Base-by-base conservation (phyloP, 2,113 vertebrate species). In the Corythoichthys haematopterus region DNA sequence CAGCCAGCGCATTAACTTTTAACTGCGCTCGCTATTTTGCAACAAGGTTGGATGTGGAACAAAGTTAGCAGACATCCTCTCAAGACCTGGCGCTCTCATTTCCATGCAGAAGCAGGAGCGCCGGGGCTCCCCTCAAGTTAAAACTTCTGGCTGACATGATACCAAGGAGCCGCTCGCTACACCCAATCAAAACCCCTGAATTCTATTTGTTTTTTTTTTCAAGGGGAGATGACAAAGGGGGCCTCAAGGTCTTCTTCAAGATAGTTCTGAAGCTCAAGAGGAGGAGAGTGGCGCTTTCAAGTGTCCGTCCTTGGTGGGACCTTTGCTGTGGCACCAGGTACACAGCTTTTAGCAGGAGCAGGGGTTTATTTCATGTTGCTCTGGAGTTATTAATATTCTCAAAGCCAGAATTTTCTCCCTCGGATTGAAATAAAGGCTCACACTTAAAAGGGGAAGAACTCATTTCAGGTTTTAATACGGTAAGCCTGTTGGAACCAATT, bases 181-280 rank as follows among this genome's bases (percentile, higher is more conserved):
- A 83, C 79, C 87, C 92, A 90, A 91, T 93, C 90, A 93, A 91
- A 91, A 91, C 88, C 85, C 84, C 85, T 83, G 76, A 89, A 75
- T 93, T 94, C 91, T 95, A 76, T 97, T 94, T 95, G 85, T 92
- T 93, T 92, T 92, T 68, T 93, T 68, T 92, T 96, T 96, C 85
- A 93, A 98, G 95, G 96, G 94, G 96, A 80, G 93, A 94, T 9
- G 94, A 97, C 91, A 97, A 97, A 93, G 95, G 94, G 79, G 87
- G 84, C 90, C 95, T 95, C 77, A 95, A 98, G 91, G 95, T 92
- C 82, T 95, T 95, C 91, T 97, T 98, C 91, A 94, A 95, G 91
- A 89, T 92, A 65, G 79, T 94, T 88, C 80, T 94, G 92, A 94
- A 91, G 85, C 90, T 93, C 53, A 80, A 93, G 94, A 86, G 87